These are phyloP conservation scores for Cryptus armator DNA, from an alignment of 2,888 invertebrate genomes.

Conservation along the genomic window DNA sequence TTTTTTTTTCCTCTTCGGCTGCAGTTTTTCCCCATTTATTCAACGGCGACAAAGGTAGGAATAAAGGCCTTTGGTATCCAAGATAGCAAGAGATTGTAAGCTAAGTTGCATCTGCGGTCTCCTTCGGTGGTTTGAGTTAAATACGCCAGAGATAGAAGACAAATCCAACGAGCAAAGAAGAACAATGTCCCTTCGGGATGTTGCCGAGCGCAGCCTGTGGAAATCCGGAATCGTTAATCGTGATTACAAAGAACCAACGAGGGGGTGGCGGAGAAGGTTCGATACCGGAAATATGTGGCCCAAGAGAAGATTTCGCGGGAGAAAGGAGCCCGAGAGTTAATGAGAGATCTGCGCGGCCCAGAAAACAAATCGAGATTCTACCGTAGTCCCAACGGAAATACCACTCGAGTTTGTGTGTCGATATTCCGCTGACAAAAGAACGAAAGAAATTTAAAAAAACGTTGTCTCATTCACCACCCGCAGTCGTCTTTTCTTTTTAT, in stretches of 20 bases:
- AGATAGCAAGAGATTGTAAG: conserved; percentile 24
- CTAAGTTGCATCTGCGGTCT: conserved; percentile 37
- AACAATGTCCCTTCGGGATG: conserved; percentile 37
- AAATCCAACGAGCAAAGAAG: conserved; percentile 21
- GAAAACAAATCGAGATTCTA: conserved; percentile 22
- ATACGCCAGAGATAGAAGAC: conserved; percentile 31
- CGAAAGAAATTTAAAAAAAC: background rate
- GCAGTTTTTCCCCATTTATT: conserved; percentile 29
- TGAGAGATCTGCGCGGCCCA: conserved; percentile 36
- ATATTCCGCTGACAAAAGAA: background rate
- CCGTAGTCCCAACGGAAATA: conserved; percentile 16
- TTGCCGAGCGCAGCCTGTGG: background rate
- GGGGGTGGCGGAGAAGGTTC: background rate
- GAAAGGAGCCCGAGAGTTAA: conserved; percentile 42
- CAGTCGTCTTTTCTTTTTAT: background rate
- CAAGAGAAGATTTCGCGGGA: conserved; percentile 15
- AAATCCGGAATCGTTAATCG: conserved; percentile 55
- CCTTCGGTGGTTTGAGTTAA: conserved; percentile 1
- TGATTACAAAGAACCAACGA: conserved; percentile 32
- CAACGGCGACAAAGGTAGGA: conserved; percentile 8
- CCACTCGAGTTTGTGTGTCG: background rate
- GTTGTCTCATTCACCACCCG: background rate
- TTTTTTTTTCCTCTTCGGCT: background rate
- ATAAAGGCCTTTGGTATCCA: background rate
- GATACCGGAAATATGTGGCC: conserved; percentile 44